phyloP scores from a whole-genome alignment of 2,888 invertebrate species.

The Eupithecia dodoneata region DNA sequence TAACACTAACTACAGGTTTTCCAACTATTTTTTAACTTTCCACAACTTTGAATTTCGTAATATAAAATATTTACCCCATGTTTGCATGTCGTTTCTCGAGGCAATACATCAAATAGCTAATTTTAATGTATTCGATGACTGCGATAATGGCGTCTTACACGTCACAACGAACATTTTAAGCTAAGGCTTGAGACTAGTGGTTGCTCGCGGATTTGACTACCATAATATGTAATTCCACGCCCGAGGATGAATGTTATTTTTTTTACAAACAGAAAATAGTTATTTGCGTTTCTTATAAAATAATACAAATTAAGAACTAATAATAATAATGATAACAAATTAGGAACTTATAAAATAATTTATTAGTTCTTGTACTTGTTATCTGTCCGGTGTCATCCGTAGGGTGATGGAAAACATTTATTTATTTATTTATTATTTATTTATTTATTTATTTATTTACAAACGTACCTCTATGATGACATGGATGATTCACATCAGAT shows the following conservation, averaged over 20 bases:
- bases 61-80: slow-evolving; percentile 2
- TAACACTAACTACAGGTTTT: not conserved
- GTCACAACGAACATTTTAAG: slow-evolving; percentile 6
- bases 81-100: slow-evolving; percentile 15
- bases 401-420: too few species aligned
- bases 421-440: too few species aligned
- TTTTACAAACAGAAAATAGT: too few species aligned
- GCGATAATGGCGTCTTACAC: slow-evolving; percentile 15
- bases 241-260: not conserved
- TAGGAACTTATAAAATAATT: too few species aligned
- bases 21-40: not conserved
- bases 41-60: not conserved
- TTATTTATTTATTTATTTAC: too few species aligned
- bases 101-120: slow-evolving; percentile 25
- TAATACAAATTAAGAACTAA: too few species aligned
- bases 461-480: too few species aligned
- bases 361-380: too few species aligned
- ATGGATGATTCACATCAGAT: too few species aligned
- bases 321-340: too few species aligned
- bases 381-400: too few species aligned
- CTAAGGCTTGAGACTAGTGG: not conserved
- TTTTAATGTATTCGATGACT: slow-evolving; percentile 20
- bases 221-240: not conserved
- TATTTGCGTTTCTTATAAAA: too few species aligned
- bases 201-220: not conserved